Evolutionary conservation across 1,140 invertebrate genomes (phyloP).

Genomic region (Marisa cornuarietis): DNA sequence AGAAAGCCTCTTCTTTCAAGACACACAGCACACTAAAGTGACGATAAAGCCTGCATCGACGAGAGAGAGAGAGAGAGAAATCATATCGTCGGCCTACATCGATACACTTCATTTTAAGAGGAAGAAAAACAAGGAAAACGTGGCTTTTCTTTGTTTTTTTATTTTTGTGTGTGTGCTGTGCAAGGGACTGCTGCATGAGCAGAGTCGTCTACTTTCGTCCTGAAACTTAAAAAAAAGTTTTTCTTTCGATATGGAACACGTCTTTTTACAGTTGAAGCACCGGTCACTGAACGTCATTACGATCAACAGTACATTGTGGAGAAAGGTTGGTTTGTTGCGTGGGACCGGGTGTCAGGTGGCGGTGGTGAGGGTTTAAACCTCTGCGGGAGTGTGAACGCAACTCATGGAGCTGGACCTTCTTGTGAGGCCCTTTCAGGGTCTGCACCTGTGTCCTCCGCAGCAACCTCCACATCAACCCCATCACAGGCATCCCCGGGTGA

Average conservation of each 20-base stretch:
- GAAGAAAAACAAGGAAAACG: not conserved
- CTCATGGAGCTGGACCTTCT: constrained; percentile 16
- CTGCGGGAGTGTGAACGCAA: not conserved
- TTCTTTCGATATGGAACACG: no score
- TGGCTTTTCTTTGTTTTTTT: not conserved
- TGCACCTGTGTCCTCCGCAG: constrained; percentile 19
- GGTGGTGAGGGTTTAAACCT: not conserved
- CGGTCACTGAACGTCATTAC: no score
- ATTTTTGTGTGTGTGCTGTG: not conserved
- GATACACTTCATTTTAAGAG: not conserved
- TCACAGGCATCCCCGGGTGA: constrained; percentile 25
- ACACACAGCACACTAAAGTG: not conserved
- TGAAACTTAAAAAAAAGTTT: not conserved
- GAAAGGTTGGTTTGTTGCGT: not conserved
- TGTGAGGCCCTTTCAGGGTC: constrained; percentile 21
- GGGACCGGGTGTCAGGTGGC: constrained; percentile 5
- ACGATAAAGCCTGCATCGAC: not conserved
- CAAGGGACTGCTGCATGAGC: not conserved
- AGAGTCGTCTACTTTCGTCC: not conserved
- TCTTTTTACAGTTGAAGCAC: no score
- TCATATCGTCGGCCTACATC: not conserved
- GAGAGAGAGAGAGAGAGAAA: not conserved
- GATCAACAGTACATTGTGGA: no score
- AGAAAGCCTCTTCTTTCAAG: not conserved
- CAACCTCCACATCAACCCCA: constrained; percentile 8